Evolutionary conservation across 2,888 invertebrate genomes (phyloP), one percentile per base, ranked within the genome.

Genomic region (Heliconius hortense): DNA sequence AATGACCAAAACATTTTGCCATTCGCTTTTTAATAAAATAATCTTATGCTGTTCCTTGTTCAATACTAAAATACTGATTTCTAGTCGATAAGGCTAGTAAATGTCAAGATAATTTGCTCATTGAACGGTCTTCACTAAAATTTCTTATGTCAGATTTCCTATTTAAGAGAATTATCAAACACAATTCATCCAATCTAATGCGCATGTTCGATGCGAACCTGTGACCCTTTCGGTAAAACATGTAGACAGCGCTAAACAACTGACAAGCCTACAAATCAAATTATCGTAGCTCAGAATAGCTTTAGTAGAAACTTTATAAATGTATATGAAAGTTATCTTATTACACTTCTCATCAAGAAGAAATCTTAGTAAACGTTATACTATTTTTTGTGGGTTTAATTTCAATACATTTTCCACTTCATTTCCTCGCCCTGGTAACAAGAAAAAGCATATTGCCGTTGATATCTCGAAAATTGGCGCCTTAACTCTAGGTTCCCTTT

Each of bases 1-100:
- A 79, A 72, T 82, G 76, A 80, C 81, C 82, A 82, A 78, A 79
- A 74, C 76, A 77, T 79, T 80, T 78, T 72, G 72, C 75, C 62
- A 70, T 78, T 67, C 18, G 7, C 21, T 31, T 59, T 39, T 64
- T 26, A 56, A 56, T 3, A 31, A 53, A 24, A 59, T 70, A 8
- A 39, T 70, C 53, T 64, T 35, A 31, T 63, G 39, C 18, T 18
- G 7, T 31, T 43, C 35, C 28, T 28, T 53, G 59, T 31, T 43
- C 21, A 3, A n/a, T 59, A 8, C 70, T 62, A 21, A 62, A 39
- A 60, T 60, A 62, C 18, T 7, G 66, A 74, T 71, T 24, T 66
- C 39, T 64, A 31, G 18, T 59, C 56, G 28, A 26, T 31, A 39
- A 13, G 8, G 28, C 56, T 56, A 21, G 59, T 39, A 35, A 21